Evolutionary conservation across 1,140 invertebrate species (phyloP).

Genomic region (Drosophila nebulosa): DNA sequence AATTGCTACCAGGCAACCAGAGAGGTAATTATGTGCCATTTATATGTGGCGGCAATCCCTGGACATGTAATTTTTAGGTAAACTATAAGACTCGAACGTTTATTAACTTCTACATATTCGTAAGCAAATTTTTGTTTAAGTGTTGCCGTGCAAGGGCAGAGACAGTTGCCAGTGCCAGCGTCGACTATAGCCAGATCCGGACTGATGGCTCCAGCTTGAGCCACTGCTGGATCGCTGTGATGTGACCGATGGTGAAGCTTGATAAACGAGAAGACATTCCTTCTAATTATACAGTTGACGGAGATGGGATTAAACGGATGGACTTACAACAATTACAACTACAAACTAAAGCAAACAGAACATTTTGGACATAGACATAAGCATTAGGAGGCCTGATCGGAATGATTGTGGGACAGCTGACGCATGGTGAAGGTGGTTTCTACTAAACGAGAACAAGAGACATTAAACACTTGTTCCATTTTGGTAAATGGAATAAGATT

Average conservation of each 20-base stretch:
- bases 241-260: slow-evolving; percentile 30
- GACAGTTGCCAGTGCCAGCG: slow-evolving; percentile 53
- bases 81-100: slow-evolving; percentile 57
- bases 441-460: slow-evolving; percentile 41
- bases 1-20: slow-evolving; percentile 26
- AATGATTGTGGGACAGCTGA: slow-evolving; percentile 75
- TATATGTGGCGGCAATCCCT: slow-evolving; percentile 47
- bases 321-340: slow-evolving; percentile 40
- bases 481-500: slow-evolving; percentile 13
- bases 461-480: neutral
- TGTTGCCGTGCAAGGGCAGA: slow-evolving; percentile 58
- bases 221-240: slow-evolving; percentile 34
- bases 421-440: slow-evolving; percentile 79
- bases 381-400: slow-evolving; percentile 67
- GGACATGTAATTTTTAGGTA: slow-evolving; percentile 57
- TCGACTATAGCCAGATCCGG: slow-evolving; percentile 8
- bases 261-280: slow-evolving; percentile 2
- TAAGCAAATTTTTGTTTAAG: slow-evolving; percentile 27
- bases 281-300: neutral
- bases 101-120: slow-evolving; percentile 69
- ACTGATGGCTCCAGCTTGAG: slow-evolving; percentile 36
- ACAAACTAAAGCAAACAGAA: slow-evolving; percentile 57
- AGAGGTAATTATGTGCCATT: slow-evolving; percentile 68
- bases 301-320: no score
- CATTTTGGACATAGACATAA: slow-evolving; percentile 19